A percentile compares a stretch with the other conserved stretches of the same genome.
These are phyloP conservation scores for Ibidorhyncha struthersii DNA, from an alignment of 2,113 vertebrate genomes.

Conservation along the genomic window DNA sequence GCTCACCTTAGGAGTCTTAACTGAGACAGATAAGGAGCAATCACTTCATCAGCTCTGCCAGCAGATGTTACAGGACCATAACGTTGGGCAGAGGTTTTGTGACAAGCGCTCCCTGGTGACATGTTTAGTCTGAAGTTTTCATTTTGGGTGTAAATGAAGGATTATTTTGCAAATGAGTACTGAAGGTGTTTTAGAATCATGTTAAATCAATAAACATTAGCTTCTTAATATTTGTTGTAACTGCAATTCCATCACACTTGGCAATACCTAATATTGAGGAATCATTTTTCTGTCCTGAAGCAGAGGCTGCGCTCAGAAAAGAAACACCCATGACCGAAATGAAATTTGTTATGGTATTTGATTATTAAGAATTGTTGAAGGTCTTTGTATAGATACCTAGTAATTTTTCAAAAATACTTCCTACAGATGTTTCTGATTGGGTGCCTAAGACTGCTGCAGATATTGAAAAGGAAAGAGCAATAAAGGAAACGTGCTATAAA, in stretches of 20 bases:
- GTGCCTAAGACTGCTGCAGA: conserved; percentile 68
- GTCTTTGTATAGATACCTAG: neutral
- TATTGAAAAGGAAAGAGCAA: conserved; percentile 75
- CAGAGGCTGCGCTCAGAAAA: neutral
- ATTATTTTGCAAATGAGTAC: neutral
- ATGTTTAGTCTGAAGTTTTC: neutral
- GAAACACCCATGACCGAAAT: neutral
- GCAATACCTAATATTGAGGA: neutral
- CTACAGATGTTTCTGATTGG: conserved; percentile 66
- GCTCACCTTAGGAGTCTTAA: neutral
- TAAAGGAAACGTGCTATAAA: conserved; percentile 75
- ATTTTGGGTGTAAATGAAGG: neutral
- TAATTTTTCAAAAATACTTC: conserved; percentile 2
- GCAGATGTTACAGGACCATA: neutral
- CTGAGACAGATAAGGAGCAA: neutral
- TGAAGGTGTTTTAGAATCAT: neutral
- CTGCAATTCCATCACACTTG: neutral
- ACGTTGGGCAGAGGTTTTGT: neutral
- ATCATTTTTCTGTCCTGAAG: neutral
- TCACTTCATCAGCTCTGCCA: neutral
- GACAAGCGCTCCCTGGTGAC: neutral
- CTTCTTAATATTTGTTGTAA: neutral
- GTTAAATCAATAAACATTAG: neutral
- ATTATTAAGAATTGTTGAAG: neutral
- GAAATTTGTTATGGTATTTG: neutral